Percentiles rank a stretch among this genome's conserved stretches.
phyloP scores from a whole-genome alignment of 2,888 invertebrate genomes.

The Gonocerus acuteangulatus region DNA sequence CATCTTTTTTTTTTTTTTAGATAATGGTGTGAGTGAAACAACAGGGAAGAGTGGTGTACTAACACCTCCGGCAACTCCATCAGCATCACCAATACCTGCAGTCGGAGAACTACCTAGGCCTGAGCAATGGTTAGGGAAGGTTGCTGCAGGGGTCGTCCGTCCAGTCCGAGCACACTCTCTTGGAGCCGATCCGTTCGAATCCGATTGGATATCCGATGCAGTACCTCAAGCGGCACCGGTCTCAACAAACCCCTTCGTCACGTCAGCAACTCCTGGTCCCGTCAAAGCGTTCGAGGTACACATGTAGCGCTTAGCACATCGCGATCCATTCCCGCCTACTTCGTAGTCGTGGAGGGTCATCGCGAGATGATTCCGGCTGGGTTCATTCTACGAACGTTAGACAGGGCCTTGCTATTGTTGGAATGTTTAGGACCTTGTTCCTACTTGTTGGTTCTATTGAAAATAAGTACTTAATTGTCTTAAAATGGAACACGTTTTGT shows the following conservation, averaged over 20 bases:
- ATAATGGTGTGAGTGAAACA: conserved; percentile 3
- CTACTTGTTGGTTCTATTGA: no score
- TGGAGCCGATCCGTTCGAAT: conserved; percentile 66
- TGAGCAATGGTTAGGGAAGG: conserved; percentile 74
- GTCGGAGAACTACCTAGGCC: conserved; percentile 58
- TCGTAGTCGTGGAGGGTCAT: not conserved
- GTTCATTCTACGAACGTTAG: no score
- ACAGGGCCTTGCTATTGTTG: no score
- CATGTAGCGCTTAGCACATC: conserved; percentile 33
- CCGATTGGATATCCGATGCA: conserved; percentile 56
- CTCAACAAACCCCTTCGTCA: conserved; percentile 39
- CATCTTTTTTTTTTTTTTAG: not conserved
- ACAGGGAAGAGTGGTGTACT: conserved; percentile 22
- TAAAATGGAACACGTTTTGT: no score
- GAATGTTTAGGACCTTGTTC: no score
- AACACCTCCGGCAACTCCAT: conserved; percentile 40
- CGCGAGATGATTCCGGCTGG: no score
- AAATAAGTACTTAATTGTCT: no score
- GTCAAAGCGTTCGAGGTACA: conserved; percentile 40
- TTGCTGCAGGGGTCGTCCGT: conserved; percentile 54
- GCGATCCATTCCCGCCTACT: not conserved
- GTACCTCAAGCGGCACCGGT: conserved; percentile 49
- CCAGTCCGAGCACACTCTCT: conserved; percentile 35
- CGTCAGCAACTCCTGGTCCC: conserved; percentile 33
- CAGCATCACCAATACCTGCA: conserved; percentile 37